Conservation (phyloP, 2,797 vertebrate species). For the Malurus splendens region DNA sequence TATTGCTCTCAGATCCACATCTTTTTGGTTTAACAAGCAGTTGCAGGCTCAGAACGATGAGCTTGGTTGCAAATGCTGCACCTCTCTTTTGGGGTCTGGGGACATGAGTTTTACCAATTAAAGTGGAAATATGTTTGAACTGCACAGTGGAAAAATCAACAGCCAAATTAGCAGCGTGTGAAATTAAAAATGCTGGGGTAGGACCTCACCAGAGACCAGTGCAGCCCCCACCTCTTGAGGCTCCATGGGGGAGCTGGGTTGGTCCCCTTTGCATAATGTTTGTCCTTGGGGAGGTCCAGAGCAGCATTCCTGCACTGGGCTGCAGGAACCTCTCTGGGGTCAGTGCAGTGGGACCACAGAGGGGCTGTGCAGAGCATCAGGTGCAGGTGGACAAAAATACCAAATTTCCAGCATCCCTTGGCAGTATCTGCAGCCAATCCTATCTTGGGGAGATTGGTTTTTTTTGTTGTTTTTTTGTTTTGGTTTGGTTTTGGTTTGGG, state of each 20-base stretch:
- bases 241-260: background rate
- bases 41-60: constrained; percentile 23
- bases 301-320: background rate
- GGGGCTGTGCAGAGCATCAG: background rate
- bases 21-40: constrained; percentile 50
- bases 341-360: background rate
- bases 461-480: too few species aligned
- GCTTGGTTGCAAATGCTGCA: constrained; percentile 28
- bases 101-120: constrained; percentile 41
- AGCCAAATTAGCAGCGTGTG: background rate
- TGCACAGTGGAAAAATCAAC: constrained; percentile 1
- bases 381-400: background rate
- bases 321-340: background rate
- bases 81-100: constrained; percentile 38
- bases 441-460: accelerated
- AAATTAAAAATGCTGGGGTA: background rate
- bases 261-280: background rate
- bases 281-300: background rate
- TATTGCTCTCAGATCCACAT: constrained; percentile 5
- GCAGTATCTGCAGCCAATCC: background rate
- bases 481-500: too few species aligned
- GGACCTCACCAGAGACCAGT: background rate
- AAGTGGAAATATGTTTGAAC: constrained; percentile 37
- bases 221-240: background rate
- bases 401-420: background rate